Base-by-base conservation (phyloP, 35 echinoderm and acorn worm species). In the Ophioderma brevispina region DNA sequence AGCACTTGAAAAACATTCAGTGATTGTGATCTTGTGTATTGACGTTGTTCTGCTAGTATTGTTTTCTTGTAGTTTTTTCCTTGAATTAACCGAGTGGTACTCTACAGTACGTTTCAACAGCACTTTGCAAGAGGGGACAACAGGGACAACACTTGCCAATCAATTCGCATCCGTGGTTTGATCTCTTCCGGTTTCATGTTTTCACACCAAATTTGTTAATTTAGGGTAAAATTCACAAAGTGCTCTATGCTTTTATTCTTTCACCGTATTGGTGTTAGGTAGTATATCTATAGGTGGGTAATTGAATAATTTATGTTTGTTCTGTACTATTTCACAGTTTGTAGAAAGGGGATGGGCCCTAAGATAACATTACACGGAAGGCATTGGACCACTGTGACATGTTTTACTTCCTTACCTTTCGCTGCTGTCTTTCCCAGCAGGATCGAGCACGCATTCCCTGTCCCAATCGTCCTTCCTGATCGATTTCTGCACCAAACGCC, bases 401-500 rank as follows among this genome's bases (percentile, higher is more conserved):
- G 35, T 38, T 15, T 41, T 40, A 39, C 31, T n/a, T n/a, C n/a
- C n/a, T n/a, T 91, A 99, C 97, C 97, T 99, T 99, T 86, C 59
- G 85, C 77, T 99, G 97, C 87, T 99, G 97, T 64, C 83, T 99
- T 77, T 99, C 97, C 97, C 97, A 35, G 78, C 80, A 14, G 97
- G 97, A 93, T 99, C 97, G 59, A 99, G 82, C 75, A 99, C 90
- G 36, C 55, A 64, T n/a, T 88, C 41, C 64, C 94, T 91, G 84
- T 99, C 88, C 97, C 97, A 99, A 76, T 99, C 97, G 1, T 99
- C 97, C 87, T 95, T 94, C 40, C 93, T 93, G 64, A 80, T 81
- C 0, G 95, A 94, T 87, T 95, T 94, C 52, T 95, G 97, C 77
- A 79, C 93, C 95, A 95, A 80, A 95, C 94, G 0, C 75, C 86